Conservation (phyloP, 2,113 vertebrate genomes). For the Tragelaphus scriptus region DNA sequence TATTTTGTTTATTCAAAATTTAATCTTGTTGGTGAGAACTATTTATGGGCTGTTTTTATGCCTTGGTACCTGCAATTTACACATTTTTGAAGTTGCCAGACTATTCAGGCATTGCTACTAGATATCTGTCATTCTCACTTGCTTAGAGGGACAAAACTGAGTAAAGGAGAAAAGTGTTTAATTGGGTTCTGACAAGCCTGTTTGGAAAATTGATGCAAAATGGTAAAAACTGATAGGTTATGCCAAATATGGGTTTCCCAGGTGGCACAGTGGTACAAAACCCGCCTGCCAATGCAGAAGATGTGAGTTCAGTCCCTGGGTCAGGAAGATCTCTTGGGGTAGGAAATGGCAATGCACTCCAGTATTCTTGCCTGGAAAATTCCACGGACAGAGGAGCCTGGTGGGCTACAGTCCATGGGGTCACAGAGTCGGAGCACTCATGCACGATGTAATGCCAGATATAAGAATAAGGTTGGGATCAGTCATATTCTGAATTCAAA, state of each 20-base stretch:
- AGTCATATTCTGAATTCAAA: not conserved
- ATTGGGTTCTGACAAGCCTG: slow-evolving; percentile 31
- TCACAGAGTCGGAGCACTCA: not conserved
- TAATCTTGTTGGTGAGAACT: not conserved
- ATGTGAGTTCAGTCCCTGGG: not conserved
- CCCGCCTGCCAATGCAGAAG: not conserved
- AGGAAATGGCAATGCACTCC: not conserved
- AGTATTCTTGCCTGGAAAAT: not conserved
- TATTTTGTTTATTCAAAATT: not conserved
- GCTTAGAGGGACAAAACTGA: not conserved
- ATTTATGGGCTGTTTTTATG: not conserved
- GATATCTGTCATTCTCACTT: slow-evolving; percentile 22
- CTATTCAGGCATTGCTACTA: not conserved
- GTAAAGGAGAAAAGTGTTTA: slow-evolving; percentile 39
- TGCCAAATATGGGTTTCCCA: not conserved
- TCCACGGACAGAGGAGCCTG: not conserved
- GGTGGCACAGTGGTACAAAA: not conserved
- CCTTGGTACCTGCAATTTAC: slow-evolving; percentile 31
- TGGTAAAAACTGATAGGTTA: slow-evolving; percentile 9
- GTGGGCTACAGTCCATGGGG: not conserved
- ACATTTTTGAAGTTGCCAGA: slow-evolving; percentile 47
- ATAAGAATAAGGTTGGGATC: not conserved
- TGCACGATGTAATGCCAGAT: not conserved
- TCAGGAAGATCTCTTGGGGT: not conserved
- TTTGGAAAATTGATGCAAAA: slow-evolving; percentile 28